phyloP scores from a whole-genome alignment of 2,113 vertebrate genomes.

The Forbesichthys papilliferus region DNA sequence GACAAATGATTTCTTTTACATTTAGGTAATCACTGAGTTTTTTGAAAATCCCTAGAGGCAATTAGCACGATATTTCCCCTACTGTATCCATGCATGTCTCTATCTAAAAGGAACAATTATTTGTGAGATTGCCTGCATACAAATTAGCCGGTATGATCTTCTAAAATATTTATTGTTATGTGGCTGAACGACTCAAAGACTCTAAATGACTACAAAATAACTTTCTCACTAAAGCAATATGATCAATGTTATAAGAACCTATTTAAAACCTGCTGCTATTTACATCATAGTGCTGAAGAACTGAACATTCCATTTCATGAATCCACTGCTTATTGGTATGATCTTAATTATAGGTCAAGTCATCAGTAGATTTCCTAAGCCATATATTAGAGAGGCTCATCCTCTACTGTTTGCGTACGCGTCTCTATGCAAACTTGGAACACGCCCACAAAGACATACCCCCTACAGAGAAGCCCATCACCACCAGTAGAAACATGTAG shows the following conservation, averaged over 20 bases:
- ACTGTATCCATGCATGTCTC: no score
- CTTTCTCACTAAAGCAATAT: neutral
- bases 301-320: neutral
- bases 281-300: neutral
- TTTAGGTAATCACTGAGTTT: no score
- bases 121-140: no score
- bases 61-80: neutral
- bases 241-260: no score
- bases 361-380: neutral
- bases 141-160: no score
- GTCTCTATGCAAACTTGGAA: neutral
- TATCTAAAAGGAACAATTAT: no score
- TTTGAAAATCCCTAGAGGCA: neutral
- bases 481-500: constrained; percentile 51
- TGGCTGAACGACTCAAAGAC: neutral
- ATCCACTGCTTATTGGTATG: neutral
- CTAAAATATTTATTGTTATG: no score
- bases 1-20: neutral
- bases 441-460: constrained; percentile 17
- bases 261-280: no score
- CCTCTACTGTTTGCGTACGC: neutral
- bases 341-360: neutral
- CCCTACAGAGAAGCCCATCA: constrained; percentile 39
- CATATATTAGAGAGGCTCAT: neutral
- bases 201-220: neutral